Conservation (phyloP, 92 coral and sea anemone species). For the Chrysogorgia sp. region DNA sequence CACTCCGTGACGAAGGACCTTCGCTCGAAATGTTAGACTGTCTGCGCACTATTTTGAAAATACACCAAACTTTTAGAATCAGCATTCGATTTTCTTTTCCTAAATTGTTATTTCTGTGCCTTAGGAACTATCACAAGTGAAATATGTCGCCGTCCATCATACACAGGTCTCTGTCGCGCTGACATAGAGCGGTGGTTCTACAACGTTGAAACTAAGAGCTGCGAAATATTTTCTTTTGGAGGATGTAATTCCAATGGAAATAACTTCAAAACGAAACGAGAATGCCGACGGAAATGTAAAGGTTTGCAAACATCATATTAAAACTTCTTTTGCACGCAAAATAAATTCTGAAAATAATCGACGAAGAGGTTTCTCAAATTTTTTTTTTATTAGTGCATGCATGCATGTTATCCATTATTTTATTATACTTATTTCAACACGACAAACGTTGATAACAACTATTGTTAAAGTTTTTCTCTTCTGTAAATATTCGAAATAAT, state of each 20-base stretch:
- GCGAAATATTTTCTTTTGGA: constrained; percentile 28
- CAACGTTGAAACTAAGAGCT: not conserved
- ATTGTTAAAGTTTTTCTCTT: too few relatives aligned
- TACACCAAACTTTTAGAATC: too few relatives aligned
- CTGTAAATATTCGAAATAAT: too few relatives aligned
- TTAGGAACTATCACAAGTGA: constrained; percentile 12
- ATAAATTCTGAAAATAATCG: not conserved
- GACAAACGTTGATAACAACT: too few relatives aligned
- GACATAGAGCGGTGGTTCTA: constrained; percentile 34
- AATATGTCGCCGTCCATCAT: constrained; percentile 29
- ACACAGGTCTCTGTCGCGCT: constrained; percentile 36
- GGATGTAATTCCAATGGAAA: constrained; percentile 41
- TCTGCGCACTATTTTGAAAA: too few relatives aligned
- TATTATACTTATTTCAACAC: too few relatives aligned
- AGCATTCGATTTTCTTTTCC: not conserved
- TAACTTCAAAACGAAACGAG: constrained; percentile 23
- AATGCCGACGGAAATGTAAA: constrained; percentile 19
- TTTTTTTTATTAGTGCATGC: too few relatives aligned
- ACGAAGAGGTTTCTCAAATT: too few relatives aligned
- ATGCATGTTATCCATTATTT: too few relatives aligned
- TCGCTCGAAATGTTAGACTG: too few relatives aligned
- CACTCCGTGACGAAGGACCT: too few relatives aligned
- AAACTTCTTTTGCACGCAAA: not conserved
- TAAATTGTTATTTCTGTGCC: not conserved
- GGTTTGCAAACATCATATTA: constrained; percentile 5